Evolutionary conservation across 2,888 invertebrate species (phyloP).

Genomic region (Panopea generosa): DNA sequence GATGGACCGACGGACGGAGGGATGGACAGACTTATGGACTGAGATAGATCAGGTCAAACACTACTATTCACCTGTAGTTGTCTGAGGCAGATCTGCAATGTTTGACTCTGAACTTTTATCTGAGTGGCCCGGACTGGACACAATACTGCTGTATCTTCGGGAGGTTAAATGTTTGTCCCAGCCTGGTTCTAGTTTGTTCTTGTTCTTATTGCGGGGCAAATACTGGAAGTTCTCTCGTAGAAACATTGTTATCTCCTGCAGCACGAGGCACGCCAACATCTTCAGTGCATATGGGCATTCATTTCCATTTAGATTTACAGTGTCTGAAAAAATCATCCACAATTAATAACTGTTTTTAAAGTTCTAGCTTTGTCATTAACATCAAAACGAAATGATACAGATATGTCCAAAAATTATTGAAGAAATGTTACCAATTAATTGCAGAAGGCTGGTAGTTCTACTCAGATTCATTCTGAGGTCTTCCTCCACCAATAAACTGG

Average conservation of each 20-base stretch:
- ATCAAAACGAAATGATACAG: too few species aligned
- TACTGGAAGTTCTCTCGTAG: constrained; percentile 97
- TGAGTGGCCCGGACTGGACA: constrained; percentile 96
- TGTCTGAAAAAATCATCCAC: constrained; percentile 75
- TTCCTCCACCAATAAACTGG: too few species aligned
- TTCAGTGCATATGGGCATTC: constrained; percentile 91
- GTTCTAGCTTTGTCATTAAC: too few species aligned
- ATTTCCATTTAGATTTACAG: constrained; percentile 82
- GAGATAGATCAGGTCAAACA: too few species aligned
- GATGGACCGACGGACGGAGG: too few species aligned
- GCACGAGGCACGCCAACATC: constrained; percentile 95
- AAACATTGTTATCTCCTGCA: constrained; percentile 99
- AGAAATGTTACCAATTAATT: too few species aligned
- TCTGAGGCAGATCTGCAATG: constrained; percentile 77
- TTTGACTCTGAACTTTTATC: constrained; percentile 83
- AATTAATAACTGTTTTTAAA: too few species aligned
- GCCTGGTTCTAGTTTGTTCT: constrained; percentile 80
- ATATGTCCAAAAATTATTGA: too few species aligned
- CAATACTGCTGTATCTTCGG: constrained; percentile 97
- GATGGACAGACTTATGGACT: too few species aligned
- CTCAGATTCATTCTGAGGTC: too few species aligned
- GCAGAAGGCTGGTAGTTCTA: too few species aligned
- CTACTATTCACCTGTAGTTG: constrained; percentile 66
- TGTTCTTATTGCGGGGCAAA: constrained; percentile 85
- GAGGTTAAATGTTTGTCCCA: constrained; percentile 80